These are phyloP conservation scores for Caenorhabditis becei DNA, from an alignment of 2,888 invertebrate genomes.

Conservation along the genomic window DNA sequence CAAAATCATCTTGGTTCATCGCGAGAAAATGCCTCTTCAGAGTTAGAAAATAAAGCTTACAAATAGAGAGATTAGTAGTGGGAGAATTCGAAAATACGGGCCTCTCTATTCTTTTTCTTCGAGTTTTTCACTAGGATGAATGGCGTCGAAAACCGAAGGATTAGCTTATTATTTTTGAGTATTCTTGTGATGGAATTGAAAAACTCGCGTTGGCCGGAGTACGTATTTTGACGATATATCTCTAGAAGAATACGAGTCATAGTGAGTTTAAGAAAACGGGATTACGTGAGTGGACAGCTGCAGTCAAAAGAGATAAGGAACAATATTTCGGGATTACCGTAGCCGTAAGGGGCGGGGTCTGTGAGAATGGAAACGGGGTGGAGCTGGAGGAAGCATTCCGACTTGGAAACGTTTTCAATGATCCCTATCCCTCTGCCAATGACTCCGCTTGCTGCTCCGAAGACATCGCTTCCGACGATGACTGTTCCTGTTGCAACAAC, in stretches of 20 bases:
- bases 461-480: slow-evolving; percentile 15
- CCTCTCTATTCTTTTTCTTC: not conserved
- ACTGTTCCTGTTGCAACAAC: slow-evolving; percentile 12
- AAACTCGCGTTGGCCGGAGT: slow-evolving; percentile 13
- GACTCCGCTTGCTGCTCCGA: not conserved
- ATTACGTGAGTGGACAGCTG: slow-evolving; percentile 31
- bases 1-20: too few relatives aligned
- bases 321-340: slow-evolving; percentile 58
- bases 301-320: slow-evolving; percentile 39
- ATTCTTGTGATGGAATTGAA: slow-evolving; percentile 13
- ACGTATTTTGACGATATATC: slow-evolving; percentile 49
- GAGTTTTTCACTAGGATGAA: slow-evolving; percentile 10
- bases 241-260: slow-evolving; percentile 26
- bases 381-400: slow-evolving; percentile 13
- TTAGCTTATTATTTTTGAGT: slow-evolving; percentile 51
- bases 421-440: slow-evolving; percentile 5
- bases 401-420: not conserved
- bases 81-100: not conserved
- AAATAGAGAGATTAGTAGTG: not conserved
- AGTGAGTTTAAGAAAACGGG: slow-evolving; percentile 42
- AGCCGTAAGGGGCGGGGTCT: slow-evolving; percentile 35
- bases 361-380: slow-evolving; percentile 11
- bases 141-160: slow-evolving; percentile 24
- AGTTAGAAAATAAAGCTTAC: too few relatives aligned
- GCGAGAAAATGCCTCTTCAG: too few relatives aligned